Evolutionary conservation across 2,888 invertebrate species (phyloP), one percentile per base, ranked within the genome.

Genomic region (Monochamus alternatus): DNA sequence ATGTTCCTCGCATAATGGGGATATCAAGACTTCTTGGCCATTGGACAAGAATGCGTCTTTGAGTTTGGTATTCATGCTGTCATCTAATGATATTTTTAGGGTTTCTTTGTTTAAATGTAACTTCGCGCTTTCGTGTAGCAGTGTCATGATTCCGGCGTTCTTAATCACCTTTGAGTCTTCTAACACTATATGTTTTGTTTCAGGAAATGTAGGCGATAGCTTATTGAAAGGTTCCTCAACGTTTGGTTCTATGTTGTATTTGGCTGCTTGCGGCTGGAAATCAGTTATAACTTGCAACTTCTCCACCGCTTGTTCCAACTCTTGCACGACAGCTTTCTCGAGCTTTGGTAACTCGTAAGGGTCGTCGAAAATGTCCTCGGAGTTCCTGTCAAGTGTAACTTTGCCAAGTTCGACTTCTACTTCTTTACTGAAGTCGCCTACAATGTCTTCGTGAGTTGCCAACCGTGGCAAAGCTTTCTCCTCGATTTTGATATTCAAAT

Each of bases 11-110:
- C 72, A 59, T 47, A 80, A 70, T 12, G 81, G 62, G 60, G 55
- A 7, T 51, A 31, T 43, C 72, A 92, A 90, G 85, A 90, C 90
- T 80, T 92, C 93, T 81, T 91, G 91, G 31, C 91, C 91, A 78
- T 90, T 91, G 5, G 92, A 92, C 67, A 93, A 86, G 83, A 91
- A 90, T 1, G 93, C 92, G 82, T 93, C 93, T 38, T 89, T 87
- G 84, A 92, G 90, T 85, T 91, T 91, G 79, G 85, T 86, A 78
- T 80, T 80, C 38, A 89, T 89, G 22, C 84, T 77, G 60, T 80
- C 78, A n/a, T 78, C 76, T 47, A 74, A 32, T n/a, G 22, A 52
- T 51, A 72, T 22, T 55, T 75, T 72, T 55, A 51, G 75, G 22
- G 65, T 38, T 31, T 58, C 59, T 12, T 69, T 73, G 9, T 55